phyloP scores from a whole-genome alignment of 2,888 invertebrate species.

The Chalcosyrphus nemorum region DNA sequence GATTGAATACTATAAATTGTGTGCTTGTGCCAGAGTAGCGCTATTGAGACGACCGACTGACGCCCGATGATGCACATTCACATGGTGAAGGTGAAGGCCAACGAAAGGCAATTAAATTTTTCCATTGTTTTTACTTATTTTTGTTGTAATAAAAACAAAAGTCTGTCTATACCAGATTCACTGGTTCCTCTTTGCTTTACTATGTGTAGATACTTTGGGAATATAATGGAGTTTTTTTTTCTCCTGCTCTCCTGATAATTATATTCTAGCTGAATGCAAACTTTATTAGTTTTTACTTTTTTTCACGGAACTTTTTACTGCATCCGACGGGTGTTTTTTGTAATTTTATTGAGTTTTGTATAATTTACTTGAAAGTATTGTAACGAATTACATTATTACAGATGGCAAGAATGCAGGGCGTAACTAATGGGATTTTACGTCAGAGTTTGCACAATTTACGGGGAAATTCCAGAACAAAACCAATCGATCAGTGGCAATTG shows the following conservation, averaged over 20 bases:
- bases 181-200: neutral
- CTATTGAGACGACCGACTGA: conserved; percentile 6
- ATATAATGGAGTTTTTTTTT: neutral
- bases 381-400: too few relatives aligned
- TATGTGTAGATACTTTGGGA: too few relatives aligned
- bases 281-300: neutral
- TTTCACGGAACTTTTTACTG: neutral
- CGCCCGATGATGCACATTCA: conserved; percentile 22
- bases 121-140: conserved; percentile 45
- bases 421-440: too few relatives aligned
- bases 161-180: neutral
- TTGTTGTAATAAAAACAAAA: conserved; percentile 12
- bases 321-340: neutral
- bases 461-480: too few relatives aligned
- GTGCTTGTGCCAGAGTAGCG: neutral
- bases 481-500: too few relatives aligned
- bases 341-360: neutral
- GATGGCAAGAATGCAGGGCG: too few relatives aligned
- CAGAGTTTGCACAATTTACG: too few relatives aligned
- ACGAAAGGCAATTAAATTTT: conserved; percentile 66
- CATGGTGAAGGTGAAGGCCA: conserved; percentile 65
- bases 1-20: neutral
- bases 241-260: too few relatives aligned
- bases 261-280: neutral
- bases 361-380: neutral